Evolutionary conservation across 2,113 vertebrate genomes (phyloP).

Genomic region (Nothoprocta perdicaria): DNA sequence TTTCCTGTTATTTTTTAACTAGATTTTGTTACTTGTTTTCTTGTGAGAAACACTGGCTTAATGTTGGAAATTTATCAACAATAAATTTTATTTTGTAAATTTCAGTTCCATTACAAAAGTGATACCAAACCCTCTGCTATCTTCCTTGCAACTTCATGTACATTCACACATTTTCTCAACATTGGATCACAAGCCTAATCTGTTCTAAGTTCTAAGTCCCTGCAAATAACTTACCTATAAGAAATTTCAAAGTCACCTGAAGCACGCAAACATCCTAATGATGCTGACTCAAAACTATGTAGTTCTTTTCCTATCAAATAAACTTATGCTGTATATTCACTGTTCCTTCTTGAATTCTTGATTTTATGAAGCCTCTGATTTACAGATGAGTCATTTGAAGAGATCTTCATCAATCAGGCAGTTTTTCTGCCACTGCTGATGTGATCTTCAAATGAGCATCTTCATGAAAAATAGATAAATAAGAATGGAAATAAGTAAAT

Average conservation of each 20-base stretch:
- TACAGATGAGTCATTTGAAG: slow-evolving; percentile 3
- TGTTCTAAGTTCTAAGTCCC: slow-evolving; percentile 39
- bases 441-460: background rate
- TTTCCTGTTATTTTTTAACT: slow-evolving; percentile 54
- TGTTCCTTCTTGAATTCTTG: background rate
- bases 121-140: slow-evolving; percentile 62
- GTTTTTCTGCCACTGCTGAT: background rate
- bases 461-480: background rate
- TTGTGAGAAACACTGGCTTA: slow-evolving; percentile 55
- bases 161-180: slow-evolving; percentile 63
- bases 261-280: slow-evolving; percentile 24
- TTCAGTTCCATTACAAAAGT: slow-evolving; percentile 54
- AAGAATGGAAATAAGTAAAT: background rate
- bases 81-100: slow-evolving; percentile 69
- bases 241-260: slow-evolving; percentile 38
- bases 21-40: slow-evolving; percentile 34
- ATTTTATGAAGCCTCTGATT: slow-evolving; percentile 26
- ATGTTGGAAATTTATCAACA: slow-evolving; percentile 59
- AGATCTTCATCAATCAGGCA: slow-evolving; percentile 20
- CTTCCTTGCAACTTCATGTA: slow-evolving; percentile 24
- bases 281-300: background rate
- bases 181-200: slow-evolving; percentile 41
- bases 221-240: slow-evolving; percentile 67
- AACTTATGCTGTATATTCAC: background rate
- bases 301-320: slow-evolving; percentile 33